Evolutionary conservation across 2,888 invertebrate genomes (phyloP), one percentile per base, ranked within the genome.

Genomic region (Exephanes ischioxanthus): DNA sequence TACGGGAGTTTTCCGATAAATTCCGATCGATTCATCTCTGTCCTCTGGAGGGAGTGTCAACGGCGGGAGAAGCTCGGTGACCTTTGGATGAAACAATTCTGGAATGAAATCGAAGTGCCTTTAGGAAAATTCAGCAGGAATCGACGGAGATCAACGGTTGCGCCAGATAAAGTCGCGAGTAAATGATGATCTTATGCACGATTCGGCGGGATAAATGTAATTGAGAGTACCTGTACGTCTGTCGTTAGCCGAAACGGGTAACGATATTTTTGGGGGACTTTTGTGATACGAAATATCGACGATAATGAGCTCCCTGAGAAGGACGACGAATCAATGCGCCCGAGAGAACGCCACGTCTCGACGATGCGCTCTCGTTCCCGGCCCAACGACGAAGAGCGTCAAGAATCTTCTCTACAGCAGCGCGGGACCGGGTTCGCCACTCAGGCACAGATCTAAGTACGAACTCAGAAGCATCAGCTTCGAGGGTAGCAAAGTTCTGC

Each of bases 401-500:
- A 90, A 90, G 63, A 92, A 90, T 84, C 87, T 89, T 77, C 86
- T 89, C 1, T 88, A 88, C 85, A 86, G 87, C 33, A 87, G 87
- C 75, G 76, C 86, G 48, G 78, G 84, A 19, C 91, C 91, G 0
- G 91, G 91, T 6, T 93, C 93, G 3, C 92, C 94, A 1, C 90
- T 93, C 26, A 90, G 92, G 19, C 89, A 92, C 45, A 89, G 94
- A 55, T 91, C 93, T 87, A 94, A 94, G 87, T 94, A 94, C 88
- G 94, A 94, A 87, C 89, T 94, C 63, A 89, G 94, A 63, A 94
- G 94, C 88, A 94, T 94, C 90, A 94, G 94, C 88, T 94, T 94
- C 88, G 94, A 94, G 90, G 93, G 94, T 26, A 92, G 92, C 88
- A 93, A 93, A 83, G 93, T 94, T 41, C 88, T 94, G 14, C 94